phyloP scores from a whole-genome alignment of 2,888 invertebrate genomes.

The Clitarchus hookeri region DNA sequence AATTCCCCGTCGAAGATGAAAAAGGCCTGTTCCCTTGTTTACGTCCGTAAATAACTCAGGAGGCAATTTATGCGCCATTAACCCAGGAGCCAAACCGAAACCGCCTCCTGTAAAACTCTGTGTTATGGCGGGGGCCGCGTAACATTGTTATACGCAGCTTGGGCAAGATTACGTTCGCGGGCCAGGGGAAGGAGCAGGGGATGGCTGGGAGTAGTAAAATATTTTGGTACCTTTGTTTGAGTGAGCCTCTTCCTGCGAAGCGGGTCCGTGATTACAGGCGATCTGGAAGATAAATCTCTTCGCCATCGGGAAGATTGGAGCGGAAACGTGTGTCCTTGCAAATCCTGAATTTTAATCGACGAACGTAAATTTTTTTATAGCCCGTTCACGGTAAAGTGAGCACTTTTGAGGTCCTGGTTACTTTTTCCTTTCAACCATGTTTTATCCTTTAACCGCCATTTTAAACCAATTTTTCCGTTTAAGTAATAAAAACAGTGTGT shows the following conservation, averaged over 20 bases:
- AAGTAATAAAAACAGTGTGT: too few species aligned
- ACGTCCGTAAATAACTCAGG: neutral
- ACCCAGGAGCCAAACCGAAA: neutral
- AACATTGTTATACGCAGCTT: neutral
- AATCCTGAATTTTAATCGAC: neutral
- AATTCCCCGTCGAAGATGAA: neutral
- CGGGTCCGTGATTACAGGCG: neutral
- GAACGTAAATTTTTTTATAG: too few species aligned
- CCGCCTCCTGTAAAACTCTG: neutral
- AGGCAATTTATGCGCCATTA: neutral
- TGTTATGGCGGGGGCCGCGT: neutral
- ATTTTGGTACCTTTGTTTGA: neutral
- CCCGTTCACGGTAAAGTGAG: too few species aligned
- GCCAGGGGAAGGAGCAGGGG: neutral
- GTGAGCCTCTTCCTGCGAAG: neutral
- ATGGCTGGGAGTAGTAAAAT: neutral
- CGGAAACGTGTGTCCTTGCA: neutral
- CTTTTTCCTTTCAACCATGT: too few species aligned
- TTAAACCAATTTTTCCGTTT: too few species aligned
- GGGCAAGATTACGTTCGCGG: neutral
- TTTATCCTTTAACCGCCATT: too few species aligned
- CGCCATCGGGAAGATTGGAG: neutral
- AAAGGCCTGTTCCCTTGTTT: neutral
- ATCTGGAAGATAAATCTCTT: neutral
- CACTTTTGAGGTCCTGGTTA: too few species aligned